Conservation (phyloP, 2,797 vertebrate species). For the Nothura maculosa region DNA sequence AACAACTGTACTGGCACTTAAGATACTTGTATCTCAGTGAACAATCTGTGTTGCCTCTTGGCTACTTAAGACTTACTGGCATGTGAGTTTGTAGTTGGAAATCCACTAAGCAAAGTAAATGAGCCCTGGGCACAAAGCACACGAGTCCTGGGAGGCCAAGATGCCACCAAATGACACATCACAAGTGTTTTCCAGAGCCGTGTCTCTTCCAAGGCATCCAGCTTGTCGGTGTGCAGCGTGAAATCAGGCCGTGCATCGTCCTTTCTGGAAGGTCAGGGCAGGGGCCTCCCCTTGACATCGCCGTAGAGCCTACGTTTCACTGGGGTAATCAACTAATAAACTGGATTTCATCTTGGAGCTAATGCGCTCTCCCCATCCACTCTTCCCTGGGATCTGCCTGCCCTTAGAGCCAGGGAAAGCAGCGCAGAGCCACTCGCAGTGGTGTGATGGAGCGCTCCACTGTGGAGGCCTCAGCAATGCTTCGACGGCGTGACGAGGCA, state of each 20-base stretch:
- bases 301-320: background rate
- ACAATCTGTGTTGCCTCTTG: background rate
- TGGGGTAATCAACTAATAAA: background rate
- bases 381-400: background rate
- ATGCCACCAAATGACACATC: background rate
- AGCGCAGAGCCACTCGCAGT: constrained; percentile 6
- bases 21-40: background rate
- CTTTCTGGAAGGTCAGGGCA: background rate
- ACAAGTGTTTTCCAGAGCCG: background rate
- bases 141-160: background rate
- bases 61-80: background rate
- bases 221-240: background rate
- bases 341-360: constrained; percentile 40
- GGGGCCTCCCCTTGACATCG: background rate
- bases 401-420: background rate
- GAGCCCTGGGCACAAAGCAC: background rate
- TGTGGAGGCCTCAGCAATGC: constrained; percentile 37
- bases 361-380: constrained; percentile 11
- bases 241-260: background rate
- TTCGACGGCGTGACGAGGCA: constrained; percentile 41
- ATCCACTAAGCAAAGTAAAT: background rate
- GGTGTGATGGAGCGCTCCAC: constrained; percentile 16
- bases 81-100: background rate
- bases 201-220: background rate
- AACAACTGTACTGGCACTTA: background rate